Percentiles rank a stretch among this genome's conserved stretches.
These are phyloP conservation scores for Notospermus geniculatus DNA, from an alignment of 1,140 invertebrate species.

Conservation along the genomic window DNA sequence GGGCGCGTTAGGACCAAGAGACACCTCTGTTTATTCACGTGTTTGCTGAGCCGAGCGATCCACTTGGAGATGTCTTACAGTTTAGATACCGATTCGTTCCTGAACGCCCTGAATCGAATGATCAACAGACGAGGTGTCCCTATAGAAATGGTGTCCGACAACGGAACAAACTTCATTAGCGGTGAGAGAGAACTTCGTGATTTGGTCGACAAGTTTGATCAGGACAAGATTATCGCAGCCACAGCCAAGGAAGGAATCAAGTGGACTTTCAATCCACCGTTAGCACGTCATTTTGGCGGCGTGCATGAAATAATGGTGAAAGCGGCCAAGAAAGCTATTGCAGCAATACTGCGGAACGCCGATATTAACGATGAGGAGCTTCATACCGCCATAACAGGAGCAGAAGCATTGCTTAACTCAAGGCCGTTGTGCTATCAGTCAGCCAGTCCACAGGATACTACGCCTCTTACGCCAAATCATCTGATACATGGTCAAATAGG, in stretches of 20 bases:
- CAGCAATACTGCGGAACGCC: neutral
- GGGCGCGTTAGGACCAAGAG: slow-evolving; percentile 12
- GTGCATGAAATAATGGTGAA: slow-evolving; percentile 13
- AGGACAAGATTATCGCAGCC: neutral
- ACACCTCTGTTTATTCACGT: slow-evolving; percentile 21
- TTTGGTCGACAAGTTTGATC: neutral
- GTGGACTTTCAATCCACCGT: neutral
- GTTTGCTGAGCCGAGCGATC: slow-evolving; percentile 16
- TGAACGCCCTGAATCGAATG: slow-evolving; percentile 11
- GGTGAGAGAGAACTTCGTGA: slow-evolving; percentile 4
- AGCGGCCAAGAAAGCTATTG: slow-evolving; percentile 8
- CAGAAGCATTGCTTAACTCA: slow-evolving; percentile 12
- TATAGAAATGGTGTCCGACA: slow-evolving; percentile 12
- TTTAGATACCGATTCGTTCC: slow-evolving; percentile 15
- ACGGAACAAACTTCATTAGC: slow-evolving; percentile 22
- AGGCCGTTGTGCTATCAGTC: slow-evolving; percentile 14
- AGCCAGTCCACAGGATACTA: slow-evolving; percentile 3
- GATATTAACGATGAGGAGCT: slow-evolving; percentile 15
- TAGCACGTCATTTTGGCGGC: slow-evolving; percentile 15
- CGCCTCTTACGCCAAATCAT: slow-evolving; percentile 16
- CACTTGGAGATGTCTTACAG: slow-evolving; percentile 14
- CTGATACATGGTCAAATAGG: slow-evolving; percentile 17
- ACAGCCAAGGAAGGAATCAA: too few species aligned
- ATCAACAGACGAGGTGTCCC: slow-evolving; percentile 13
- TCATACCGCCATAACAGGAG: slow-evolving; percentile 10